phyloP scores from a whole-genome alignment of 2,113 vertebrate species.

The Aegotheles bennettii region DNA sequence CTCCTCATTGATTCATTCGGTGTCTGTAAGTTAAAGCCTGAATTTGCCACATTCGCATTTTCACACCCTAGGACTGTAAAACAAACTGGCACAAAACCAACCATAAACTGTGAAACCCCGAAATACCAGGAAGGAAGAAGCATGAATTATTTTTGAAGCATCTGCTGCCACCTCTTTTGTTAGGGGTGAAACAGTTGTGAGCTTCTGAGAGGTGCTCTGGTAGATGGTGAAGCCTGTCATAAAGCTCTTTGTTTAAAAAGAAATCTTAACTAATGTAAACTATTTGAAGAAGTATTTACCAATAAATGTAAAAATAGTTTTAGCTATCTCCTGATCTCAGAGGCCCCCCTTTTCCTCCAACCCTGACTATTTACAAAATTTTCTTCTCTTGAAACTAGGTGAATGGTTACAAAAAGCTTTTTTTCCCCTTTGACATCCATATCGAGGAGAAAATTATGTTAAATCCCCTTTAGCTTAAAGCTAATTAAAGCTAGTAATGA shows the following conservation, averaged over 20 bases:
- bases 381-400: not conserved
- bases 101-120: not conserved
- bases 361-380: not conserved
- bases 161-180: not conserved
- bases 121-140: not conserved
- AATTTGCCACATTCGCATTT: not conserved
- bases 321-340: not conserved
- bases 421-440: not conserved
- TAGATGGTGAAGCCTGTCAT: not conserved
- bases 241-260: not conserved
- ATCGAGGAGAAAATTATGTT: not conserved
- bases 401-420: not conserved
- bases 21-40: not conserved
- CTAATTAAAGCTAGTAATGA: conserved; percentile 27
- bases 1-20: not conserved
- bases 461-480: conserved; percentile 4
- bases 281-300: not conserved
- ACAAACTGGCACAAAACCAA: not conserved
- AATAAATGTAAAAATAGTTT: not conserved
- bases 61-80: not conserved
- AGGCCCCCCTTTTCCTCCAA: not conserved
- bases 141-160: not conserved
- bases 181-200: not conserved
- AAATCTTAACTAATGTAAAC: not conserved
- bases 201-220: not conserved